phyloP scores from a whole-genome alignment of 2,797 vertebrate species.

The Halcyon leucocephala region DNA sequence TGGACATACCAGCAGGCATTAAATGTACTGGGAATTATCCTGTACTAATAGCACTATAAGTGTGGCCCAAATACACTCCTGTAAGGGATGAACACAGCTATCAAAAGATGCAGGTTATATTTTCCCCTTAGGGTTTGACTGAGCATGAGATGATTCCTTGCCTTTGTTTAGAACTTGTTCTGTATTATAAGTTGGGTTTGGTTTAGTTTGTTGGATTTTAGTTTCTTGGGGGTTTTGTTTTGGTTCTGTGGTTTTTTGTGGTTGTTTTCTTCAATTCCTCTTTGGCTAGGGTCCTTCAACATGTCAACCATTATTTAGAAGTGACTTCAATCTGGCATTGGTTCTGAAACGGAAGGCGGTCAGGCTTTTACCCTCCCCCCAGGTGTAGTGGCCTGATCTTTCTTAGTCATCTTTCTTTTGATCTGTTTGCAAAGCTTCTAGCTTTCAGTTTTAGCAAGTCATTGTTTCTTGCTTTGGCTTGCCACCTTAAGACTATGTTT shows the following conservation, averaged over 20 bases:
- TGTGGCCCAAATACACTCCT: not conserved
- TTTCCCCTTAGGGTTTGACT: not conserved
- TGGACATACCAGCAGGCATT: not conserved
- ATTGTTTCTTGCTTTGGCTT: conserved; percentile 16
- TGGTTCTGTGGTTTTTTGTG: too few relatives aligned
- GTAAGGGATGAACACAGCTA: not conserved
- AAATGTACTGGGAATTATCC: not conserved
- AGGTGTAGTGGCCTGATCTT: not conserved
- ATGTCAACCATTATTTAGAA: not conserved
- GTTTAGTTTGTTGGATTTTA: not conserved
- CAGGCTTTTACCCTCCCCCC: not conserved
- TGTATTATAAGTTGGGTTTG: not conserved
- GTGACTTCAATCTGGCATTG: not conserved
- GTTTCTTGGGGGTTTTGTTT: not conserved
- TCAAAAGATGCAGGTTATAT: not conserved
- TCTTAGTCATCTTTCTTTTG: not conserved
- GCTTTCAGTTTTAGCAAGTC: not conserved
- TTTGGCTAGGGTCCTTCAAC: not conserved
- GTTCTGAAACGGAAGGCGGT: not conserved
- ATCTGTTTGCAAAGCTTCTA: not conserved
- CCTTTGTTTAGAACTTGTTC: not conserved
- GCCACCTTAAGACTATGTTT: not conserved
- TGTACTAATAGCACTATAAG: not conserved
- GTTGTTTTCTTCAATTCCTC: not conserved
- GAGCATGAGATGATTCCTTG: not conserved